Conservation (phyloP, 2,113 vertebrate species). For the Oriolus oriolus region DNA sequence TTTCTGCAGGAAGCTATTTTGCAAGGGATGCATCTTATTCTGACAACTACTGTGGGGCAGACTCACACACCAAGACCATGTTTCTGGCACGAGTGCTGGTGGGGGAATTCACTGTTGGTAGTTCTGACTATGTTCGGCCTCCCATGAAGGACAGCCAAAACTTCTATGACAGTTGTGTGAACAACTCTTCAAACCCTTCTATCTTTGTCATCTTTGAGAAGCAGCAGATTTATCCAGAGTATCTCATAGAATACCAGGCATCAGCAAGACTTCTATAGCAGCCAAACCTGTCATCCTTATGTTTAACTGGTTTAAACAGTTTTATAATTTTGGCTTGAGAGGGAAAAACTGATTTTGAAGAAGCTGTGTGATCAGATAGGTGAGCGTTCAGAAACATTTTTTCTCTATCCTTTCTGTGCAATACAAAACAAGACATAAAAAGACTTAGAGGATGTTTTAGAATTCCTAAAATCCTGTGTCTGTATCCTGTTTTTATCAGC, state of each 20-base stretch:
- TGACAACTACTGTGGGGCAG: constrained; percentile 65
- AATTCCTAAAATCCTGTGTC: background rate
- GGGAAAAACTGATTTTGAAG: background rate
- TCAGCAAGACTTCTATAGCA: background rate
- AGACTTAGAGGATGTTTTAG: background rate
- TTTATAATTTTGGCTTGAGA: background rate
- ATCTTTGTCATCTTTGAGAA: constrained; percentile 92
- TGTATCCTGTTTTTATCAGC: background rate
- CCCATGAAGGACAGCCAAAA: constrained; percentile 73
- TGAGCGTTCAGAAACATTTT: background rate
- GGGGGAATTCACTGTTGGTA: constrained; percentile 79
- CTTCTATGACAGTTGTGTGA: constrained; percentile 90
- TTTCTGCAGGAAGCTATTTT: constrained; percentile 88
- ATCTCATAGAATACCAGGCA: constrained; percentile 80
- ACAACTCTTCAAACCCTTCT: constrained; percentile 73
- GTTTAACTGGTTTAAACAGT: background rate
- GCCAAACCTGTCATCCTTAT: background rate
- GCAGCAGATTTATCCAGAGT: constrained; percentile 90
- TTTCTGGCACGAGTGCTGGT: constrained; percentile 87
- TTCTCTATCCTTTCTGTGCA: background rate
- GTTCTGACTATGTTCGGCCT: constrained; percentile 69
- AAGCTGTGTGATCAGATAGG: background rate
- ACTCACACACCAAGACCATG: constrained; percentile 62
- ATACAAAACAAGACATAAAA: background rate
- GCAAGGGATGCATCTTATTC: constrained; percentile 86